Evolutionary conservation across 2,113 vertebrate genomes (phyloP).

Genomic region (Sardina pilchardus): DNA sequence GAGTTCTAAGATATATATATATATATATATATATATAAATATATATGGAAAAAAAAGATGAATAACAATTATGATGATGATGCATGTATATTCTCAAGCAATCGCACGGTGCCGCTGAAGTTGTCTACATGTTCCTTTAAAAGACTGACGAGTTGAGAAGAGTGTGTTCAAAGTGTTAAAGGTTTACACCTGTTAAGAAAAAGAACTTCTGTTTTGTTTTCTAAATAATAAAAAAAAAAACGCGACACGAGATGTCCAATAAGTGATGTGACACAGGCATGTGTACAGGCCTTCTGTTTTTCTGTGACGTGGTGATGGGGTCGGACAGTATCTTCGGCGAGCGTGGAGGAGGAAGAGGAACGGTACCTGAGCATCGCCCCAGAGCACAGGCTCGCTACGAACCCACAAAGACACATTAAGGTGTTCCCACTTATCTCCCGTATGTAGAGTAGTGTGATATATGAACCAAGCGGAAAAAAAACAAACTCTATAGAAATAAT

Average conservation of each 20-base stretch:
- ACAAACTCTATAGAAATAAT: constrained; percentile 72
- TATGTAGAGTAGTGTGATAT: constrained; percentile 80
- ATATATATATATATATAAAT: constrained; percentile 9
- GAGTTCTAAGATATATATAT: constrained; percentile 64
- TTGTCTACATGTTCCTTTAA: constrained; percentile 71
- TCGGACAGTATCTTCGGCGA: neutral
- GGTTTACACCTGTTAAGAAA: constrained; percentile 58
- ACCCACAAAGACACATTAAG: constrained; percentile 9
- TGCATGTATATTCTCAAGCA: constrained; percentile 81
- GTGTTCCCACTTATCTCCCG: constrained; percentile 49
- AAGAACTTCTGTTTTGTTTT: constrained; percentile 52
- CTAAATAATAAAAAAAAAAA: constrained; percentile 7
- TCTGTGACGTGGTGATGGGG: constrained; percentile 62
- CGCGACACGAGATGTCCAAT: constrained; percentile 52
- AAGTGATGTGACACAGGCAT: constrained; percentile 76
- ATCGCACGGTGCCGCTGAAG: constrained; percentile 76
- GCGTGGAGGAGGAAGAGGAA: neutral
- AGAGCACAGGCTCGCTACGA: constrained; percentile 6
- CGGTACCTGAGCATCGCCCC: neutral
- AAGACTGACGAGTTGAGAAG: constrained; percentile 51
- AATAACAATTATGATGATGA: constrained; percentile 52
- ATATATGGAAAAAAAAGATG: constrained; percentile 59
- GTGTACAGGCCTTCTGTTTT: constrained; percentile 75
- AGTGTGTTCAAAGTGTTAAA: constrained; percentile 46
- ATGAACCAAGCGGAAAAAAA: constrained; percentile 50